phyloP scores from a whole-genome alignment of 2,888 invertebrate genomes.

The Colletes collaris region DNA sequence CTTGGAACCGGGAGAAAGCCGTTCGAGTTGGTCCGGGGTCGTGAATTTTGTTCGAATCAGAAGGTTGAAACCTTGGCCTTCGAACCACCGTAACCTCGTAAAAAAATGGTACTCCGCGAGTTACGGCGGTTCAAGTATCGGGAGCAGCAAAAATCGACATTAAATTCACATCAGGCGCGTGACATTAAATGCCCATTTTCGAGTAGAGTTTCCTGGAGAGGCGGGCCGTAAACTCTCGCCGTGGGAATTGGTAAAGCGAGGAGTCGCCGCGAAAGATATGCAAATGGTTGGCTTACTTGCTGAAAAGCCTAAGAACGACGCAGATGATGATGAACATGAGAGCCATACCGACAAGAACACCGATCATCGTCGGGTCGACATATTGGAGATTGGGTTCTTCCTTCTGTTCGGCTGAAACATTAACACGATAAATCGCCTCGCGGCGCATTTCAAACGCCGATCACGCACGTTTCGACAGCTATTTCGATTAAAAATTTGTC shows the following conservation, averaged over 20 bases:
- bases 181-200: constrained; percentile 3
- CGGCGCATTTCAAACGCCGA: too few relatives aligned
- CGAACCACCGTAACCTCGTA: too few relatives aligned
- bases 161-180: constrained; percentile 19
- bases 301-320: constrained; percentile 94
- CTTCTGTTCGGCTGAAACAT: constrained; percentile 84
- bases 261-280: constrained; percentile 29
- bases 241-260: constrained; percentile 20
- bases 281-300: constrained; percentile 88
- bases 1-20: too few relatives aligned
- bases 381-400: constrained; percentile 87
- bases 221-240: constrained; percentile 34
- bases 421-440: too few relatives aligned
- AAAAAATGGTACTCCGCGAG: too few relatives aligned
- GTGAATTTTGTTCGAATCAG: too few relatives aligned
- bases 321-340: constrained; percentile 97
- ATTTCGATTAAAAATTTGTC: too few relatives aligned
- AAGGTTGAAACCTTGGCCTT: too few relatives aligned
- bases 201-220: constrained; percentile 3
- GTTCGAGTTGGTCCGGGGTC: too few relatives aligned
- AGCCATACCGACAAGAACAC: constrained; percentile 94
- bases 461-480: too few relatives aligned
- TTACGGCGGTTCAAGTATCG: too few relatives aligned
- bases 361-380: constrained; percentile 95
- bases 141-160: background rate